Evolutionary conservation across 1,140 invertebrate species (phyloP).

Genomic region (Ephestia elutella): DNA sequence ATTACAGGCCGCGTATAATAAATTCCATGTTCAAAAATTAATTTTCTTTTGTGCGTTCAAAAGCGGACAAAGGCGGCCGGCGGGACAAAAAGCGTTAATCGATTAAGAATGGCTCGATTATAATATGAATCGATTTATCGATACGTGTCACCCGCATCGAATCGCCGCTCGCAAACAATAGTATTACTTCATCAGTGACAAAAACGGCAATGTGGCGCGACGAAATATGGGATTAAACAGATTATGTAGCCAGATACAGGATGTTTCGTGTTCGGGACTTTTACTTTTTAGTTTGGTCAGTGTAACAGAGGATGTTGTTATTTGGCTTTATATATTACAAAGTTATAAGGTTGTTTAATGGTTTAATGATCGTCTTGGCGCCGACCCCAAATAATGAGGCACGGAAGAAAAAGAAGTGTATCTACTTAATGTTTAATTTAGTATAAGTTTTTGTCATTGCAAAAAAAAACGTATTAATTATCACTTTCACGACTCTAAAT

Average conservation of each 20-base stretch:
- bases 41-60: constrained; percentile 13
- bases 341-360: too few relatives aligned
- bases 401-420: too few relatives aligned
- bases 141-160: constrained; percentile 48
- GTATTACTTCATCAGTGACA: constrained; percentile 59
- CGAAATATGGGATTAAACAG: constrained; percentile 52
- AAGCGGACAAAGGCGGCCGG: constrained; percentile 37
- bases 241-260: constrained; percentile 30
- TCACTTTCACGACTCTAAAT: too few relatives aligned
- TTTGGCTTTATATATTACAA: neutral
- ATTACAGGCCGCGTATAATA: neutral
- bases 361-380: too few relatives aligned
- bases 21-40: constrained; percentile 16
- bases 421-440: too few relatives aligned
- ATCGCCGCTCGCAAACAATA: constrained; percentile 43
- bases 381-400: too few relatives aligned
- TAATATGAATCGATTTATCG: constrained; percentile 38
- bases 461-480: too few relatives aligned
- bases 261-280: constrained; percentile 18
- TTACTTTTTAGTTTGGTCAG: neutral
- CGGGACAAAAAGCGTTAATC: constrained; percentile 33
- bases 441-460: too few relatives aligned
- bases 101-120: constrained; percentile 38
- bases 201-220: constrained; percentile 43
- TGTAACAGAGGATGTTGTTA: neutral